phyloP scores from a whole-genome alignment of 2,888 invertebrate species.

The Lycaena phlaeas region DNA sequence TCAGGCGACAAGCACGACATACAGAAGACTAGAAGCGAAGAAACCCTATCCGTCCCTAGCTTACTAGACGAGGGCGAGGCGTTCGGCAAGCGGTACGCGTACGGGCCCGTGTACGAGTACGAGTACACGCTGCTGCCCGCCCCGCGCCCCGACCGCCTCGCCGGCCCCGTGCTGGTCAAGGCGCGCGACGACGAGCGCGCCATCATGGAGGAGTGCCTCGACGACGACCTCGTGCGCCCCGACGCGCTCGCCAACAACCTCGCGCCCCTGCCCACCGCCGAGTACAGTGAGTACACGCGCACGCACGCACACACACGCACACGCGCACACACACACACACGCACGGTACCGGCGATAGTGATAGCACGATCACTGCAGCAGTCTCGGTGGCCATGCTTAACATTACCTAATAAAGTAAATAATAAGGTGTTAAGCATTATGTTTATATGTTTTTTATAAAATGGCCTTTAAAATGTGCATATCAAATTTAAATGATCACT shows the following conservation, averaged over 20 bases:
- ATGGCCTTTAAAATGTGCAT: too few relatives aligned
- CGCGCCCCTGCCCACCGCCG: slow-evolving; percentile 34
- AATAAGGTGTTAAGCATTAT: too few relatives aligned
- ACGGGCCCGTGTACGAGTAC: slow-evolving; percentile 33
- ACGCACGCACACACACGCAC: too few relatives aligned
- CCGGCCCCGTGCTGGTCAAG: slow-evolving; percentile 36
- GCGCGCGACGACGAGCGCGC: slow-evolving; percentile 29
- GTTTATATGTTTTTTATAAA: too few relatives aligned
- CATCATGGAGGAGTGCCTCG: slow-evolving; percentile 41
- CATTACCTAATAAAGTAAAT: too few relatives aligned
- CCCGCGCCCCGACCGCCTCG: slow-evolving; percentile 31
- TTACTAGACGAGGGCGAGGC: slow-evolving; percentile 37
- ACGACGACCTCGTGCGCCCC: slow-evolving; percentile 22
- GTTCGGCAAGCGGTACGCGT: slow-evolving; percentile 35
- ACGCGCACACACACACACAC: too few relatives aligned
- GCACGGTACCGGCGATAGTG: too few relatives aligned
- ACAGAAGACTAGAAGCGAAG: slow-evolving; percentile 61
- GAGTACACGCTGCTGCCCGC: slow-evolving; percentile 40
- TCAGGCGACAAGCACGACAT: slow-evolving; percentile 44
- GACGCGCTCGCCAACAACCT: slow-evolving; percentile 30
- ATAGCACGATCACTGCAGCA: too few relatives aligned
- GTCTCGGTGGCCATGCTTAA: too few relatives aligned
- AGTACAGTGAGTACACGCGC: slow-evolving; percentile 42
- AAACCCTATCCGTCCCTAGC: slow-evolving; percentile 44
- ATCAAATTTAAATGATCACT: too few relatives aligned